phyloP scores from a whole-genome alignment of 2,888 invertebrate species.

The Phortica okadai region DNA sequence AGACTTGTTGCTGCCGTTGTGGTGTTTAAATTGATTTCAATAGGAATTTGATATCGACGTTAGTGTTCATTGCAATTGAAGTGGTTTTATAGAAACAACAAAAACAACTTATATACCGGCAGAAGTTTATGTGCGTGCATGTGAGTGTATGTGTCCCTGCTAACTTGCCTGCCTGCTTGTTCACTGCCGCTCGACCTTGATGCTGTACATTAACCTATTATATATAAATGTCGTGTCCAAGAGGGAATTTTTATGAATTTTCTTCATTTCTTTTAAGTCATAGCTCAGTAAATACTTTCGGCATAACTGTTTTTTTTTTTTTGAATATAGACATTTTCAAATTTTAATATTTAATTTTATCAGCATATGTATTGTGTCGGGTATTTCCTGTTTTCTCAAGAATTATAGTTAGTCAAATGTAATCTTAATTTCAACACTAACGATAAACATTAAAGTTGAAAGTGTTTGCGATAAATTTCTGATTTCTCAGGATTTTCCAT shows the following conservation, averaged over 20 bases:
- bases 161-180: slow-evolving; percentile 30
- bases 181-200: slow-evolving; percentile 59
- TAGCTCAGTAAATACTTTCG: no score
- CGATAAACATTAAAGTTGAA: not conserved
- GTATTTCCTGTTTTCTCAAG: not conserved
- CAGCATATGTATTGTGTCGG: not conserved
- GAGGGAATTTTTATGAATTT: no score
- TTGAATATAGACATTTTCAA: no score
- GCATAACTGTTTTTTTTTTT: no score
- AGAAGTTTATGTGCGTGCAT: slow-evolving; percentile 29
- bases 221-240: not conserved
- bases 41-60: slow-evolving; percentile 56
- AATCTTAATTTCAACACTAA: not conserved
- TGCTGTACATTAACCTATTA: slow-evolving; percentile 67
- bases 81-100: not conserved
- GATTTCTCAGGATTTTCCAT: no score
- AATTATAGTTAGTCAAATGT: not conserved
- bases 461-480: no score
- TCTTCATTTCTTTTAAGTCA: no score
- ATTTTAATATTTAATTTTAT: no score
- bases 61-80: slow-evolving; percentile 19
- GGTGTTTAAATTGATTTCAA: slow-evolving; percentile 64
- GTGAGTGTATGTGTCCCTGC: slow-evolving; percentile 38
- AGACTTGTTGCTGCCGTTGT: slow-evolving; percentile 36
- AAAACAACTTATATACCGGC: slow-evolving; percentile 3